Base-by-base conservation (phyloP, 2,797 vertebrate genomes). In the Lacerta agilis region DNA sequence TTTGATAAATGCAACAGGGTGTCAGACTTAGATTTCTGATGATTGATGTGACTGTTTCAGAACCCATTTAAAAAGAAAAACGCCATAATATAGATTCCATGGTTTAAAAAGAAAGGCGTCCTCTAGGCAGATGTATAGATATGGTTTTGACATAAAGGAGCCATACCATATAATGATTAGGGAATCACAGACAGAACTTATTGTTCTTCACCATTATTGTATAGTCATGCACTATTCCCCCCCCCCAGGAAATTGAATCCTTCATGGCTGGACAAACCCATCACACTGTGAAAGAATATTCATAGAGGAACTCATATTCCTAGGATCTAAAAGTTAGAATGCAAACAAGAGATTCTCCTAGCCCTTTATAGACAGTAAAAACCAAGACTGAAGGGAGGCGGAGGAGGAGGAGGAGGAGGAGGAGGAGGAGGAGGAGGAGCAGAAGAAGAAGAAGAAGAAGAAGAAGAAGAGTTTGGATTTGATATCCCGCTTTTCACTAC, bases 161-260 rank as follows among this genome's bases (percentile, higher is more conserved):
- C 87, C 0, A 0, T 92, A 86, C 87, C 0, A 0, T 92, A 87
- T 78, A 89, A 93, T 92, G 92, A 94, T 95, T 95, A 93, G 94
- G 92, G 90, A 88, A 87, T 89, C 92, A 64, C 25, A 77, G 55
- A 76, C 20, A 93, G 89, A 92, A 95, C 84, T 93, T 94, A 93
- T 88, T 92, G 93, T 94, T 94, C 90, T 92, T 95, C 93, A 93
- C 83, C 88, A 91, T 95, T 93, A 89, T 82, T 90, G 23, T 92
- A 0, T 66, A 93, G 94, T 93, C 94, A 94, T 89, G 94, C 64
- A 80, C 0, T 2, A 85, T 94, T 95, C n/a, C n/a, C n/a, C n/a
- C n/a, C n/a, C n/a, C n/a, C 90, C 58, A 41, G 83, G 83, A 33
- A 33, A 33, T 33, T 33, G 33, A 85, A 41, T 61, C 72, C 36